Base-by-base conservation (phyloP, 2,113 vertebrate genomes). In the Gambusia affinis region DNA sequence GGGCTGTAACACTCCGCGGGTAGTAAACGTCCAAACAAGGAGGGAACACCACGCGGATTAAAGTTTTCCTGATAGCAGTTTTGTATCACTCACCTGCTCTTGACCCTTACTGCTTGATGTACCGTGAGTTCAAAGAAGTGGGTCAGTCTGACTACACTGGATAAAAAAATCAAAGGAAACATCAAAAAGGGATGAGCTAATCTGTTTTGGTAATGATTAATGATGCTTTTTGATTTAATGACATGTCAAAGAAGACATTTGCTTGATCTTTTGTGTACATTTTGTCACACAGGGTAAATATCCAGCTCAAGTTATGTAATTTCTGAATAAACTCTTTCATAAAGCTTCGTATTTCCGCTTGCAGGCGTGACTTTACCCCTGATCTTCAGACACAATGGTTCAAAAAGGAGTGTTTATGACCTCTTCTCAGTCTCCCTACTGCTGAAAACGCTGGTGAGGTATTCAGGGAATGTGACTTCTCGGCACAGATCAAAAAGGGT, bases 401-500 rank as follows among this genome's bases (percentile, higher is more conserved):
- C 12, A 30, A 12, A 72, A 60, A 51, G 42, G 31, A 42, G 86
- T 75, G 85, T 78, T 79, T 81, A 83, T 76, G 78, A 85, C 71
- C 84, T 85, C 84, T 79, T 89, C 88, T 90, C 73, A 80, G 83
- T 75, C 79, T 68, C 57, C 29, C 31, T 73, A 71, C 77, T 17
- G 17, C 83, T 82, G 79, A 85, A 93, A 90, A 91, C 3, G 76
- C 83, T 76, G 77, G 76, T 28, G 81, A 91, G 91, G 93, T 92
- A 94, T 94, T 93, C 88, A 24, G 78, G 88, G 93, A 94, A 94
- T 93, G 93, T 71, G 47, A 79, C 91, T 92, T 91, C 88, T 82
- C 68, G 24, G 90, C 78, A 90, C 57, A 90, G 90, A 93, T 94
- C 88, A 93, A 92, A 57, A 93, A 75, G 89, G 82, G 85, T 91